phyloP scores from a whole-genome alignment of 2,797 vertebrate genomes.

The Phataginus tricuspis region DNA sequence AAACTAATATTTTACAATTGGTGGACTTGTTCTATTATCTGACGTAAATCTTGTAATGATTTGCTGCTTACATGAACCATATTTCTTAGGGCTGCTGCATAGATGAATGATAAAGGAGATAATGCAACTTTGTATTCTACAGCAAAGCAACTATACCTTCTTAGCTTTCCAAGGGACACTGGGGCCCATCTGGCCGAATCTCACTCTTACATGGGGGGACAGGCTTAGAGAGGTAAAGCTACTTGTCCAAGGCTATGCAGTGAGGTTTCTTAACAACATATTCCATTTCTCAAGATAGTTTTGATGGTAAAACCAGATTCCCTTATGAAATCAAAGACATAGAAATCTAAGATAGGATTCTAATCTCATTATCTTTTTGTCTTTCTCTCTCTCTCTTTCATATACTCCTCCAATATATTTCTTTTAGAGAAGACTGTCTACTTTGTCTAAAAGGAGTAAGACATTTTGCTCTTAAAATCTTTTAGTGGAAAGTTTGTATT shows the following conservation, averaged over 20 bases:
- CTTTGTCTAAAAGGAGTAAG: background rate
- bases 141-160: background rate
- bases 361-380: background rate
- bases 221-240: background rate
- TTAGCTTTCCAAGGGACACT: background rate
- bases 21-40: background rate
- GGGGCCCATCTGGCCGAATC: background rate
- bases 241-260: background rate
- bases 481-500: background rate
- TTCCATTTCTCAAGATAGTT: background rate
- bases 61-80: slow-evolving; percentile 1
- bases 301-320: background rate
- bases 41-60: slow-evolving; percentile 37
- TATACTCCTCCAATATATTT: background rate
- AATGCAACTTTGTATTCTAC: background rate
- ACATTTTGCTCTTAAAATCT: background rate
- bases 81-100: background rate
- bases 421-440: slow-evolving; percentile 6
- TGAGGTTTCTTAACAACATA: background rate
- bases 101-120: background rate
- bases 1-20: background rate
- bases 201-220: background rate
- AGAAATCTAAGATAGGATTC: background rate
- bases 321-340: background rate
- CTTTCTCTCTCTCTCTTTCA: background rate